A percentile compares a stretch with the other conserved stretches of the same genome.
phyloP scores from a whole-genome alignment of 2,113 vertebrate species.

The Abramis brama region DNA sequence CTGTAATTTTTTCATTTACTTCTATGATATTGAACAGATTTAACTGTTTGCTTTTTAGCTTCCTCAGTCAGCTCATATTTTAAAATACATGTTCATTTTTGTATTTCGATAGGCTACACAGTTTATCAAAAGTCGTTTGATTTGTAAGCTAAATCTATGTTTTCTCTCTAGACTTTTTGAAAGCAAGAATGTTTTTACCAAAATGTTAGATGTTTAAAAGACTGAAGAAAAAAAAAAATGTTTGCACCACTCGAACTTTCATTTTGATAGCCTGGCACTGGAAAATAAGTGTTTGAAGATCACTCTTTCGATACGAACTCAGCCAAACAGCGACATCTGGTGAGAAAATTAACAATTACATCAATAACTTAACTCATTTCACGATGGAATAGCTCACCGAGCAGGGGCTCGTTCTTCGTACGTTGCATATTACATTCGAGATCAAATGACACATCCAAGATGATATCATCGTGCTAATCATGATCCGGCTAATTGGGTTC shows the following conservation, averaged over 20 bases:
- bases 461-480: no score
- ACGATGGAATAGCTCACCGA: background rate
- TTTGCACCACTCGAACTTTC: background rate
- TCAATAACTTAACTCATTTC: background rate
- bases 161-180: background rate
- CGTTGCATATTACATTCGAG: no score
- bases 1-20: background rate
- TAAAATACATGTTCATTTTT: background rate
- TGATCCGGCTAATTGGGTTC: no score
- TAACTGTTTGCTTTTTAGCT: background rate
- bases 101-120: background rate
- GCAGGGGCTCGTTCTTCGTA: no score
- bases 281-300: background rate
- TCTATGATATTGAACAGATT: background rate
- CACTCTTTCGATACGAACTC: background rate
- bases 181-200: background rate
- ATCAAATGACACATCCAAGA: no score
- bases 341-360: background rate
- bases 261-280: background rate
- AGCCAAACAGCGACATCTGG: background rate
- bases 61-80: background rate
- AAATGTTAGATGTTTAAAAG: background rate
- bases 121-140: background rate
- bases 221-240: background rate
- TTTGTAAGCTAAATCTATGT: background rate